Evolutionary conservation across 2,113 vertebrate genomes (phyloP), one percentile per base, ranked within the genome.

Genomic region (Saccopteryx leptura): DNA sequence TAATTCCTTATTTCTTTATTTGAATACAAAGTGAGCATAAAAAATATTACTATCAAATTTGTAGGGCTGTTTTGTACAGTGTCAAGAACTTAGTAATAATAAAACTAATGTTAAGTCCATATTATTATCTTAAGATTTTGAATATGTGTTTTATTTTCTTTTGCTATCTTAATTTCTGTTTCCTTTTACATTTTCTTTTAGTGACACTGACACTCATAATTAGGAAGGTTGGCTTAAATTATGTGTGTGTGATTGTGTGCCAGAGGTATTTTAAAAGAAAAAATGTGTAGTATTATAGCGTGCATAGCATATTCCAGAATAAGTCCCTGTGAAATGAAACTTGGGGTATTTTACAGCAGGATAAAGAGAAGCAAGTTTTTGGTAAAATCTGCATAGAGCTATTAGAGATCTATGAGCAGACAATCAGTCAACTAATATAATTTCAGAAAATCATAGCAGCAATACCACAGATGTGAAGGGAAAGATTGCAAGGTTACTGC

Each of bases 401-500:
- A 46, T 74, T 83, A 26, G 79, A 94, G 28, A 52, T n/a, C 54
- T 66, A 61, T 58, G n/a, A 90, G 58, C 78, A 78, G 76, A 71
- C 18, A 24, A 88, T 81, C 76, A 82, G 33, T 95, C 78, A 78
- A 23, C 33, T 92, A 87, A 79, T 31, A 76, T 50, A 21, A 86
- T 96, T 95, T 95, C 26, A n/a, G 65, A 74, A 80, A 88, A 96
- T 31, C 33, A 54, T n/a, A 90, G 54, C 82, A 87, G 14, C 21
- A 94, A 96, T 72, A 80, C 21, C 21, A 52, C 24, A 61, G 60
- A 88, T 84, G 26, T 93, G 58, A 33, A 78, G 7, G 88, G 5
- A 78, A 23, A 78, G 17, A 74, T 60, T 92, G 65, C 26, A 83
- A 75, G 92, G 58, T 65, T 94, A 71, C 92, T 88, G 93, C 39